These are phyloP conservation scores for Rhinolophus sinicus DNA, from an alignment of 2,113 vertebrate species.

Conservation along the genomic window DNA sequence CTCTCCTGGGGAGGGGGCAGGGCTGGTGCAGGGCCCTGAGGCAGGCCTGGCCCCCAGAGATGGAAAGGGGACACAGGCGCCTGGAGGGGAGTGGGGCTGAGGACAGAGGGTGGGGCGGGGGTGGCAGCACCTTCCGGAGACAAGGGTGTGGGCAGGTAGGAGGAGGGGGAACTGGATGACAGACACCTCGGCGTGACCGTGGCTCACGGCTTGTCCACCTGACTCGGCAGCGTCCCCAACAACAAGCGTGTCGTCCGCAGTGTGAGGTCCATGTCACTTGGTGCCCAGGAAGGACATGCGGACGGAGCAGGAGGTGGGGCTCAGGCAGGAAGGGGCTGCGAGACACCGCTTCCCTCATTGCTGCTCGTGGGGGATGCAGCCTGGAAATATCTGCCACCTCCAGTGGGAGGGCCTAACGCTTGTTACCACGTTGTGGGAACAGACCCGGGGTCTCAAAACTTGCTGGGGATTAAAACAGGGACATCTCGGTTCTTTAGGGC, in stretches of 20 bases:
- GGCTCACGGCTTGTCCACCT: no score
- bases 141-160: no score
- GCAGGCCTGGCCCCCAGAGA: background rate
- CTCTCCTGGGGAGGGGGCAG: no score
- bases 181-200: no score
- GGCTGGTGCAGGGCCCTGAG: no score
- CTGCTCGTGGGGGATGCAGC: background rate
- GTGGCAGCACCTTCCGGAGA: background rate
- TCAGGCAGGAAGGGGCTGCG: no score
- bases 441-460: background rate
- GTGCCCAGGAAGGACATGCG: background rate
- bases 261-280: background rate
- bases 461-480: no score
- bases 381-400: background rate
- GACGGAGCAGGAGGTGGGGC: no score
- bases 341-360: no score
- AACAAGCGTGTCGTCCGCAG: background rate
- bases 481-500: fast-evolving
- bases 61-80: background rate
- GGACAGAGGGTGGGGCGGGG: background rate
- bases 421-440: fast-evolving
- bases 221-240: fast-evolving
- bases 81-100: background rate
- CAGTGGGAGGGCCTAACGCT: background rate
- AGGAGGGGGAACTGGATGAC: background rate